Percentiles rank a stretch among this genome's conserved stretches.
phyloP scores from a whole-genome alignment of 2,888 invertebrate genomes.

The Anoplius nigerrimus region DNA sequence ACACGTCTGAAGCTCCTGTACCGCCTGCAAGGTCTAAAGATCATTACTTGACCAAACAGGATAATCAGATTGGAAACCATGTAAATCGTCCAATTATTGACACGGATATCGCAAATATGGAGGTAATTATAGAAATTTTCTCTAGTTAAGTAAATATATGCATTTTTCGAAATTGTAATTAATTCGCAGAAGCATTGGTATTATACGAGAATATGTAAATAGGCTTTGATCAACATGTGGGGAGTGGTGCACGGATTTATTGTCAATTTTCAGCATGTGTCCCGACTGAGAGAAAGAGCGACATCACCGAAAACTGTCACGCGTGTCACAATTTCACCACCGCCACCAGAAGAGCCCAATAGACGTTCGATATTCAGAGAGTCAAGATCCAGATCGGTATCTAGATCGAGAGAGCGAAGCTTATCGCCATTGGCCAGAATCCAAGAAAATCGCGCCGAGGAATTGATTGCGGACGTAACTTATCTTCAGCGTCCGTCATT shows the following conservation, averaged over 20 bases:
- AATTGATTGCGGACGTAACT: background rate
- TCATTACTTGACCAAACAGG: constrained; percentile 39
- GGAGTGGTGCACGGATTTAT: background rate
- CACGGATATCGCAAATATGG: constrained; percentile 4
- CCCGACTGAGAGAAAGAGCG: constrained; percentile 21
- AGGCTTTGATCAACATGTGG: background rate
- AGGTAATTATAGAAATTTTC: constrained; percentile 22
- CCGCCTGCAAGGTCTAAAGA: constrained; percentile 59
- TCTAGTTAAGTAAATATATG: too few species aligned
- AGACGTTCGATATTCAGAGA: constrained; percentile 43
- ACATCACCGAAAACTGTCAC: constrained; percentile 13
- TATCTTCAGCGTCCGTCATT: constrained; percentile 15
- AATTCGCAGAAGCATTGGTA: background rate
- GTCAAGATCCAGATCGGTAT: constrained; percentile 40
- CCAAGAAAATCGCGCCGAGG: constrained; percentile 33
- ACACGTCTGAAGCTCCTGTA: constrained; percentile 51
- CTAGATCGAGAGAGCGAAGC: constrained; percentile 52
- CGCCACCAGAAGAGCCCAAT: constrained; percentile 52
- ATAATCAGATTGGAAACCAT: constrained; percentile 27
- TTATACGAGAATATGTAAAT: background rate
- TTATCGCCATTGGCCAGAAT: constrained; percentile 53
- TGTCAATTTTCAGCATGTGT: background rate
- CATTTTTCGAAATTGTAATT: background rate
- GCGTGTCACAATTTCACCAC: constrained; percentile 42
- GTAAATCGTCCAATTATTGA: constrained; percentile 22